Evolutionary conservation across 2,797 vertebrate genomes (phyloP).

Genomic region (Cossypha caffra): DNA sequence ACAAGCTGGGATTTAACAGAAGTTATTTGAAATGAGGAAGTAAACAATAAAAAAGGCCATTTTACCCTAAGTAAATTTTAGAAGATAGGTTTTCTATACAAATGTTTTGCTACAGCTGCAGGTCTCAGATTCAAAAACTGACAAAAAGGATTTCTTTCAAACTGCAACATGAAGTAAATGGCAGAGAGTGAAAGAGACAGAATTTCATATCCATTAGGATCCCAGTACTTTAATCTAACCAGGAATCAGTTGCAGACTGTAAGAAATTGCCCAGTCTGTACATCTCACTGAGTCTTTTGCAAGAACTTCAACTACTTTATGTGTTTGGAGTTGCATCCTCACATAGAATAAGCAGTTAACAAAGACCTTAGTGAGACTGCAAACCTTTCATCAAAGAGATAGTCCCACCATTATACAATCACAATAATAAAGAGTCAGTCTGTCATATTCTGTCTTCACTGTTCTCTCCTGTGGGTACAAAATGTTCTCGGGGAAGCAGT

Average conservation of each 20-base stretch:
- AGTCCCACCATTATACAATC: background rate
- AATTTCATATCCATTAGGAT: conserved; percentile 1
- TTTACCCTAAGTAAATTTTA: conserved; percentile 52
- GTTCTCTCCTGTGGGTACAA: background rate
- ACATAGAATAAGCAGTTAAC: background rate
- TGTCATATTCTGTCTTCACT: background rate
- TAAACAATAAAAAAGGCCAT: conserved; percentile 58
- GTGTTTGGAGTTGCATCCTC: background rate
- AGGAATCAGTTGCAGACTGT: background rate
- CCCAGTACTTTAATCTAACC: background rate
- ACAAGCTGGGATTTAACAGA: conserved; percentile 47
- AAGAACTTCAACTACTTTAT: background rate
- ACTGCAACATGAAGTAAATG: background rate
- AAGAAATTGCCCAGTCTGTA: background rate
- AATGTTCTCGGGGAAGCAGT: background rate
- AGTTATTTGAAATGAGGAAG: conserved; percentile 60
- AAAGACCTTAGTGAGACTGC: background rate
- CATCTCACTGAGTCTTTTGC: background rate
- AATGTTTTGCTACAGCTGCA: conserved; percentile 43
- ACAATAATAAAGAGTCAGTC: background rate
- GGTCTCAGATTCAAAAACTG: background rate
- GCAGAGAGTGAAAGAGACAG: background rate
- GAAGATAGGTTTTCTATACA: conserved; percentile 39
- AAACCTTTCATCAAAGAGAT: background rate
- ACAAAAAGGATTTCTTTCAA: conserved; percentile 54